A percentile compares a stretch with the other conserved stretches of the same genome.
Conservation (phyloP, 2,888 invertebrate genomes). For the Lepidochitona cinerea region DNA sequence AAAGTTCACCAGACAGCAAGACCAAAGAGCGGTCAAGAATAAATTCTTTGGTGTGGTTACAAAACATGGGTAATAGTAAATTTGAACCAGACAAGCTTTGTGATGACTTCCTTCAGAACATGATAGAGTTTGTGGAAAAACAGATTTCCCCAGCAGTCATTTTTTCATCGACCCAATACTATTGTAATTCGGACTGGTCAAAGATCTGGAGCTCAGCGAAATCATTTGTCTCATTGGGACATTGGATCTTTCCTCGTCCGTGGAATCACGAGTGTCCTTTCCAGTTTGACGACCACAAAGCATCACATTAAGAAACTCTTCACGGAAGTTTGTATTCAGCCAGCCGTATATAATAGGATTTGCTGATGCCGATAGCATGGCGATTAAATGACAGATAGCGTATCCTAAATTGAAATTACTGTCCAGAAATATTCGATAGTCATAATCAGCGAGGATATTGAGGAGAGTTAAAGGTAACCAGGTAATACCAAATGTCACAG, state of each 20-base stretch:
- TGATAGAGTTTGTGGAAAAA: too few relatives aligned
- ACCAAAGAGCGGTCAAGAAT: too few relatives aligned
- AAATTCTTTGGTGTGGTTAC: too few relatives aligned
- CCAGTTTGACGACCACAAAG: neutral
- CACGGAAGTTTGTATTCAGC: conserved; percentile 61
- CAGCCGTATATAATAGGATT: conserved; percentile 65
- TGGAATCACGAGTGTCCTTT: neutral
- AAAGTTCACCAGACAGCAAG: too few relatives aligned
- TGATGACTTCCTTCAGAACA: too few relatives aligned
- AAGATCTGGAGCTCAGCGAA: too few relatives aligned
- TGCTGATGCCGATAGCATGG: conserved; percentile 59
- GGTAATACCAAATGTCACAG: conserved; percentile 57
- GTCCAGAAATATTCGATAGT: conserved; percentile 48
- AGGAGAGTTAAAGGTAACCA: conserved; percentile 64
- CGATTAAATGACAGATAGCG: conserved; percentile 56
- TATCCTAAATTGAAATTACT: conserved; percentile 67
- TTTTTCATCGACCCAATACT: too few relatives aligned
- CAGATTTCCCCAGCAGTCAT: too few relatives aligned
- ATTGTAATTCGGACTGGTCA: too few relatives aligned
- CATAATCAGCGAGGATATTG: conserved; percentile 62
- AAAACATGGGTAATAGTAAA: too few relatives aligned
- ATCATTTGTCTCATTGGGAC: too few relatives aligned
- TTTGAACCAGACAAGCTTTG: too few relatives aligned
- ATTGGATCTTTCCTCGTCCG: neutral
- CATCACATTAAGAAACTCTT: conserved; percentile 7